Percentiles rank a stretch among this genome's conserved stretches.
These are phyloP conservation scores for Perca fluviatilis DNA, from an alignment of 2,113 vertebrate species.

Conservation along the genomic window DNA sequence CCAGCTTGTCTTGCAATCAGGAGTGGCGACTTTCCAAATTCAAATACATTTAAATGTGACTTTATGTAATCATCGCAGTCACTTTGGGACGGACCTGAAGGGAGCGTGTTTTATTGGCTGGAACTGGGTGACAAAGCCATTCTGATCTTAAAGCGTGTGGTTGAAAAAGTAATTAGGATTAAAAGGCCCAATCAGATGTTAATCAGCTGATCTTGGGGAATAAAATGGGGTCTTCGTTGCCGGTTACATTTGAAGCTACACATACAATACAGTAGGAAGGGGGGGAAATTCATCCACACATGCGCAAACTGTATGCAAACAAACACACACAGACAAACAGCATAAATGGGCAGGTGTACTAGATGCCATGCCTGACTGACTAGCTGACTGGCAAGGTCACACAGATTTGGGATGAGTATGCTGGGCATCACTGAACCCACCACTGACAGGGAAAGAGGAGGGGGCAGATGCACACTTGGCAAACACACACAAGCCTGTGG, in stretches of 20 bases:
- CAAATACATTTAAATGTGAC: conserved; percentile 26
- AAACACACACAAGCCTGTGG: conserved; percentile 50
- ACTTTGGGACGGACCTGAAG: conserved; percentile 28
- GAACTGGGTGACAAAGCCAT: conserved; percentile 51
- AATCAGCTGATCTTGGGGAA: conserved; percentile 64
- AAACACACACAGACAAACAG: not conserved
- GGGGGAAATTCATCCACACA: not conserved
- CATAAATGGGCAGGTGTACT: conserved; percentile 60
- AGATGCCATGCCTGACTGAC: conserved; percentile 62
- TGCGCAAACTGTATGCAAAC: not conserved
- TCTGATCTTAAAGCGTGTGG: conserved; percentile 61
- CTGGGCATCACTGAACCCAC: conserved; percentile 69
- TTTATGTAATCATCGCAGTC: conserved; percentile 42
- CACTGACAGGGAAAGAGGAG: conserved; percentile 50
- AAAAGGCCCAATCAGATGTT: conserved; percentile 74
- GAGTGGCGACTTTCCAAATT: conserved; percentile 14
- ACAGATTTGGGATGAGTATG: conserved; percentile 69
- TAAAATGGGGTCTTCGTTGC: conserved; percentile 55
- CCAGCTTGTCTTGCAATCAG: conserved; percentile 13
- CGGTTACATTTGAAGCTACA: conserved; percentile 25
- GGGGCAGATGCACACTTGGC: conserved; percentile 46
- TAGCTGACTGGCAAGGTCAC: conserved; percentile 78
- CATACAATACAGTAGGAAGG: conserved; percentile 36
- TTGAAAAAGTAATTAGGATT: conserved; percentile 75
- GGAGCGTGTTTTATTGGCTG: conserved; percentile 45